phyloP scores from a whole-genome alignment of 2,797 vertebrate species.

The Gephyroberyx darwinii region DNA sequence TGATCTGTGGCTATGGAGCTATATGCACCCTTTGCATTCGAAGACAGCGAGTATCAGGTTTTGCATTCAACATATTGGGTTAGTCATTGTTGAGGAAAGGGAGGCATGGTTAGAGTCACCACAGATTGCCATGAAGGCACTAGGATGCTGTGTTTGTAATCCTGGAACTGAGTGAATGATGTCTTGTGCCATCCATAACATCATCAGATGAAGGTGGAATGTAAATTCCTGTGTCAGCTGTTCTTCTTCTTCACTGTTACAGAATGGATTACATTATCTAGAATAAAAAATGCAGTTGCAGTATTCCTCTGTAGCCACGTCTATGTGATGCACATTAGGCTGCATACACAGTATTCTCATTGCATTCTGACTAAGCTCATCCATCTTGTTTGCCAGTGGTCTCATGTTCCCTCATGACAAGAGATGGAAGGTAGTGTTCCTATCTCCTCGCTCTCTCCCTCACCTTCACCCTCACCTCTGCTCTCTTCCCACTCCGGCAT shows the following conservation, averaged over 20 bases:
- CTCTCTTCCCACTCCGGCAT: background rate
- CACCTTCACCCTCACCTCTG: background rate
- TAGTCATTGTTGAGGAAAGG: too few species aligned
- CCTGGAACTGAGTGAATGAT: too few species aligned
- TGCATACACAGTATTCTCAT: constrained; percentile 17
- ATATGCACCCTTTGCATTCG: background rate
- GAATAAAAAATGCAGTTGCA: too few species aligned
- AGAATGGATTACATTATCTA: too few species aligned
- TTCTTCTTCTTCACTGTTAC: too few species aligned
- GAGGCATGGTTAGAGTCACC: too few species aligned
- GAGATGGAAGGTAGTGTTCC: background rate
- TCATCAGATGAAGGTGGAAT: too few species aligned
- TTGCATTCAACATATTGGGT: background rate
- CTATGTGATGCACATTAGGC: constrained; percentile 25
- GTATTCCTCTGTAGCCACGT: constrained; percentile 33
- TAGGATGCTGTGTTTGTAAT: too few species aligned
- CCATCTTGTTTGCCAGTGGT: background rate
- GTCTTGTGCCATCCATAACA: too few species aligned
- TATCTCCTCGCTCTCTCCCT: background rate
- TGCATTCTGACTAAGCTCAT: constrained; percentile 8
- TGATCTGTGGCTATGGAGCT: background rate
- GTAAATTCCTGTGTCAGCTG: too few species aligned
- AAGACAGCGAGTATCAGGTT: background rate
- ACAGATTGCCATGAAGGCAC: too few species aligned
- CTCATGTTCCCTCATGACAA: background rate